Percentiles rank a stretch among this genome's conserved stretches.
These are phyloP conservation scores for Coregonus suidteri DNA, from an alignment of 2,797 vertebrate genomes.

Conservation along the genomic window DNA sequence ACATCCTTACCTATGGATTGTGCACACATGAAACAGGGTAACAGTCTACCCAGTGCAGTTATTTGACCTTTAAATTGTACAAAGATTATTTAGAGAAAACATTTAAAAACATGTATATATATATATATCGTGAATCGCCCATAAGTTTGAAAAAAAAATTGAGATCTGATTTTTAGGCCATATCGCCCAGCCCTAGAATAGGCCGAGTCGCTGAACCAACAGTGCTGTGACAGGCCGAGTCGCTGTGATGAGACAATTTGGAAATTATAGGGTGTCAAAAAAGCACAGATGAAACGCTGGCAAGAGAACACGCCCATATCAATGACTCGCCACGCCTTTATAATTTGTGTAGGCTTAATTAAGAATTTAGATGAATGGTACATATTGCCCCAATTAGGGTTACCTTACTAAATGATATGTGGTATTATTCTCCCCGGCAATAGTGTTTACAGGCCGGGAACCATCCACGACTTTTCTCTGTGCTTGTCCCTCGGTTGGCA, in stretches of 20 bases:
- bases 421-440: background rate
- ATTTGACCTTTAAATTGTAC: no score
- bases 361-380: background rate
- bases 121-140: no score
- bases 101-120: no score
- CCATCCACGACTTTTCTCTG: constrained; percentile 18
- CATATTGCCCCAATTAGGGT: background rate
- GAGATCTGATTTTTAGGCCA: no score
- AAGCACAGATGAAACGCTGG: background rate
- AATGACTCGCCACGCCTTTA: background rate
- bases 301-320: constrained; percentile 32
- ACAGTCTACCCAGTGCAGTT: no score
- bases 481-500: constrained; percentile 7
- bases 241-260: background rate
- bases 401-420: background rate
- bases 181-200: background rate
- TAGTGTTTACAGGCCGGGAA: constrained; percentile 12
- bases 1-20: no score
- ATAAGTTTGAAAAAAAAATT: no score
- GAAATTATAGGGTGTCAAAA: background rate
- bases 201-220: background rate
- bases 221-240: background rate
- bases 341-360: background rate
- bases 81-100: no score
- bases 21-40: no score